Conservation (phyloP, 2,888 invertebrate genomes). For the Dicroscelio sp. region DNA sequence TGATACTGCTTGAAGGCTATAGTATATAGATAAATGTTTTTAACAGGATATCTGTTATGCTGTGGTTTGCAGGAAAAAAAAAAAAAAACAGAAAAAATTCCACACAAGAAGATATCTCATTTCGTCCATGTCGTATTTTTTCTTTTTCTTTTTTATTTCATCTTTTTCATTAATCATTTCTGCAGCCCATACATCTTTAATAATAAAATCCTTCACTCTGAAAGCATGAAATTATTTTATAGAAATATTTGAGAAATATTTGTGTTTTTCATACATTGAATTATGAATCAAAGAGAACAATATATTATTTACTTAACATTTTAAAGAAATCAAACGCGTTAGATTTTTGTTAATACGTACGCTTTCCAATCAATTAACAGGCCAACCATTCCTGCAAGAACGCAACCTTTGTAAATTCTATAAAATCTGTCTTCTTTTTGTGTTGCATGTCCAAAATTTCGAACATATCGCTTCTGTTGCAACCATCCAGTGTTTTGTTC, state of each 20-base stretch:
- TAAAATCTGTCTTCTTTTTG: background rate
- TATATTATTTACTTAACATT: no score
- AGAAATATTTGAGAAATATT: background rate
- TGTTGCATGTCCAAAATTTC: conserved; percentile 54
- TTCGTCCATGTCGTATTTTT: no score
- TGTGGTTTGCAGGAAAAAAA: no score
- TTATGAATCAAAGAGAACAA: no score
- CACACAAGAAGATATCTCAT: no score
- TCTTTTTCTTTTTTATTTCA: no score
- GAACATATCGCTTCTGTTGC: conserved; percentile 52
- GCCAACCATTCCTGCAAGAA: background rate
- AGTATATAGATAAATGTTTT: no score
- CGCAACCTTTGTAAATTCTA: background rate
- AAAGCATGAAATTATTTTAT: background rate
- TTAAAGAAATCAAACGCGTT: background rate
- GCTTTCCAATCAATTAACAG: conserved; percentile 4
- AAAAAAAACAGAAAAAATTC: no score
- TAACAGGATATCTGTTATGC: no score
- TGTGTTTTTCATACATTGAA: background rate
- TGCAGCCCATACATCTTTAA: conserved; percentile 92
- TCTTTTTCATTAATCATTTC: conserved; percentile 91
- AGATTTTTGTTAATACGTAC: background rate
- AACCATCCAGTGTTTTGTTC: background rate
- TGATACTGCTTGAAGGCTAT: no score
- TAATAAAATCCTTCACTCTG: conserved; percentile 35